phyloP scores from a whole-genome alignment of 2,888 invertebrate species.

The Cerceris rybyensis region DNA sequence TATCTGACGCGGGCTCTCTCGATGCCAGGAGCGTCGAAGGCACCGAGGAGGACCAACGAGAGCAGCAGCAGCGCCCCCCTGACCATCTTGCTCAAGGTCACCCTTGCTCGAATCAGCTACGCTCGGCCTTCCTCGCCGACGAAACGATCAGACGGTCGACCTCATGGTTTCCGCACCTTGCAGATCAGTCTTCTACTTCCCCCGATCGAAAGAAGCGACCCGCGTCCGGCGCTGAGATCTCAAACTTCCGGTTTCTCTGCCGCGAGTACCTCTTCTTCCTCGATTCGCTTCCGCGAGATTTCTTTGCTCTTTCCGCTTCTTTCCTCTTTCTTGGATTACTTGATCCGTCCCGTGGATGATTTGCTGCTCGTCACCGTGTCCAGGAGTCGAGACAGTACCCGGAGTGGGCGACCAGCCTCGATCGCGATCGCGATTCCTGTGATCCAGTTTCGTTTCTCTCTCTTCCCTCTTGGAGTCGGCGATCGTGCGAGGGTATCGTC shows the following conservation, averaged over 20 bases:
- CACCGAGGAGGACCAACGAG: constrained; percentile 75
- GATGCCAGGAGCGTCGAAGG: constrained; percentile 74
- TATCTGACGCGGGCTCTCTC: constrained; percentile 56
- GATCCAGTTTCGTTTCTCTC: constrained; percentile 46
- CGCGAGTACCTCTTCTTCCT: too few species aligned
- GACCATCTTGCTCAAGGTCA: constrained; percentile 74
- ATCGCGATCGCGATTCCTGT: constrained; percentile 49
- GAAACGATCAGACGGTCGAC: constrained; percentile 58
- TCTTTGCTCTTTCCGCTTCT: neutral
- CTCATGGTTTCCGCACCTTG: constrained; percentile 42
- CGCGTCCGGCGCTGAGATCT: too few species aligned
- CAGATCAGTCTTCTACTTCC: constrained; percentile 17
- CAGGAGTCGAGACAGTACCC: constrained; percentile 36
- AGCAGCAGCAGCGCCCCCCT: constrained; percentile 75
- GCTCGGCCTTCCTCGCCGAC: constrained; percentile 53
- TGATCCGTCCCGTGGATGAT: constrained; percentile 13
- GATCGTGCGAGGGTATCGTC: neutral
- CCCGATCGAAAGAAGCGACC: neutral
- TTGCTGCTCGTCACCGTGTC: constrained; percentile 11
- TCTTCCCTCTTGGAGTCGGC: neutral
- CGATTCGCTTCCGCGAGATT: constrained; percentile 1
- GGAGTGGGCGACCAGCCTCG: constrained; percentile 33
- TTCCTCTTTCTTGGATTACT: neutral
- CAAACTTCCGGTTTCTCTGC: too few species aligned
- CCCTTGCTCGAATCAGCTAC: constrained; percentile 51